Evolutionary conservation across 2,113 vertebrate genomes (phyloP).

Genomic region (Pseudorectes ferrugineus): DNA sequence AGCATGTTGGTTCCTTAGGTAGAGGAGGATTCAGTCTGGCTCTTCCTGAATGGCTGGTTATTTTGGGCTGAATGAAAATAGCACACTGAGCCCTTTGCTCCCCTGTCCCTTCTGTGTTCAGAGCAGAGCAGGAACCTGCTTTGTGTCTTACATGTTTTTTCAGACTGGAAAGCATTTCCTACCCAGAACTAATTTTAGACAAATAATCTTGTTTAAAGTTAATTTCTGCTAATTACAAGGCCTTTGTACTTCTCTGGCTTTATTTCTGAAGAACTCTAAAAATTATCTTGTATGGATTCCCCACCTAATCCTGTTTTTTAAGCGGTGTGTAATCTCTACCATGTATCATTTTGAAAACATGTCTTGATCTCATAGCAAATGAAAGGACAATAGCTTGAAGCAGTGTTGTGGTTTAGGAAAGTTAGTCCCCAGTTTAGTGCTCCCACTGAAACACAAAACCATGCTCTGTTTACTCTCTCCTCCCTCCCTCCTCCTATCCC

Average conservation of each 20-base stretch:
- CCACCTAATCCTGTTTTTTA: neutral
- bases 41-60: neutral
- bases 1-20: neutral
- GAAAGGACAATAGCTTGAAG: neutral
- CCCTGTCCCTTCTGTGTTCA: neutral
- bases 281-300: neutral
- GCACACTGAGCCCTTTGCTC: neutral
- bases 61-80: neutral
- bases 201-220: neutral
- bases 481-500: no score
- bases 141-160: neutral
- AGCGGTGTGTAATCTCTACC: neutral
- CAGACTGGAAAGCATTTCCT: neutral
- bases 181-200: neutral
- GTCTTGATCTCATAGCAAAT: neutral
- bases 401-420: neutral
- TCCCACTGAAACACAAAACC: neutral
- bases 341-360: neutral
- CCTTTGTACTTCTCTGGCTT: neutral
- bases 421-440: neutral
- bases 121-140: neutral
- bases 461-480: accelerated
- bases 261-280: neutral
- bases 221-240: neutral
- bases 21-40: neutral